These are phyloP conservation scores for Melanotaenia pygmaea DNA, from an alignment of 2,797 vertebrate species.

Conservation along the genomic window DNA sequence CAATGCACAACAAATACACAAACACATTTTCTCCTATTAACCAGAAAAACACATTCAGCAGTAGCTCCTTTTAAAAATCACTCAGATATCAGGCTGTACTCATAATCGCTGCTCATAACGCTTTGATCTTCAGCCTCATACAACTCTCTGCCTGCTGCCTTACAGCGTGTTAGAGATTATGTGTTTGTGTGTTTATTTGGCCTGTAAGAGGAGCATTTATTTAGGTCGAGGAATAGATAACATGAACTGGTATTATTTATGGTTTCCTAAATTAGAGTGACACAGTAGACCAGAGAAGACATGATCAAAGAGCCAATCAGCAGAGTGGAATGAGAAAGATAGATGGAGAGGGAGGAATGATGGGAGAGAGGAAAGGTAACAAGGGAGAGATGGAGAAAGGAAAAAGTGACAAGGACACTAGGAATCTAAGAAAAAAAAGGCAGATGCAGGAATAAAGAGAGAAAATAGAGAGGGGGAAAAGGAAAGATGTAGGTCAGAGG, in stretches of 20 bases:
- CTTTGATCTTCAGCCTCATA: conserved; percentile 16
- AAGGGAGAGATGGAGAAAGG: not conserved
- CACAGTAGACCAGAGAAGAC: conserved; percentile 13
- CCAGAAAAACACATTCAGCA: not conserved
- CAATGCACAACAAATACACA: not conserved
- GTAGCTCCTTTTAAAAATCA: conserved; percentile 4
- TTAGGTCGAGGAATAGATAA: conserved; percentile 40
- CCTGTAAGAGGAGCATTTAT: conserved; percentile 41
- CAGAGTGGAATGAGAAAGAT: conserved; percentile 8
- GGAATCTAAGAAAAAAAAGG: conserved; percentile 3
- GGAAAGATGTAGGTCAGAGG: conserved; percentile 34
- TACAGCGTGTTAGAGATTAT: not conserved
- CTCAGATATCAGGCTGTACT: not conserved
- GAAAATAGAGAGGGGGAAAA: conserved; percentile 5
- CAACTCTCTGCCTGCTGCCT: not conserved
- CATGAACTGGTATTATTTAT: conserved; percentile 45
- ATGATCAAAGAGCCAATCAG: conserved; percentile 55
- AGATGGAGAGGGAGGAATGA: not conserved
- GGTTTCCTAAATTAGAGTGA: conserved; percentile 40
- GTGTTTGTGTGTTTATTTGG: conserved; percentile 1
- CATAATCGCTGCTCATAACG: not conserved
- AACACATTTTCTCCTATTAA: not conserved
- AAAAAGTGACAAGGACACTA: not conserved
- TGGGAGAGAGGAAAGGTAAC: not conserved
- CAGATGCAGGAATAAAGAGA: conserved; percentile 4